Conservation (phyloP, 2,888 invertebrate genomes). For the Listrodromus nycthemerus region DNA sequence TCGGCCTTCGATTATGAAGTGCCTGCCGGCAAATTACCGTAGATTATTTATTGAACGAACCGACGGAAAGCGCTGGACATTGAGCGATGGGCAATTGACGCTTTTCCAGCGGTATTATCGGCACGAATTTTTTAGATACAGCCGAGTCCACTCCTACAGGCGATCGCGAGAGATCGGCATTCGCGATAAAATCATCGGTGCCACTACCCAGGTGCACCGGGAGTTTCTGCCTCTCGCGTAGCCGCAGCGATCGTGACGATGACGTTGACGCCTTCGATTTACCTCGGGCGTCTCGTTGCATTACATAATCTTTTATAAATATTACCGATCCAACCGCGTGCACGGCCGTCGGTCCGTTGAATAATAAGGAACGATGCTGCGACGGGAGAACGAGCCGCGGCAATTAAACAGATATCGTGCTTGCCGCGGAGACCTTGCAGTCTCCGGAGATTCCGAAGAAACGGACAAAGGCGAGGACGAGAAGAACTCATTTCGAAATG, state of each 20-base stretch:
- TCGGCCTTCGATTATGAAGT: neutral
- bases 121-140: neutral
- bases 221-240: constrained; percentile 10
- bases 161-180: constrained; percentile 40
- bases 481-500: neutral
- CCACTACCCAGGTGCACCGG: constrained; percentile 51
- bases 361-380: constrained; percentile 39
- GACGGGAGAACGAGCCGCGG: constrained; percentile 18
- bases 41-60: neutral
- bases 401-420: constrained; percentile 47
- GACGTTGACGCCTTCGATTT: constrained; percentile 51
- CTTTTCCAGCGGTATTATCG: neutral
- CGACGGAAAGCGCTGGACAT: neutral
- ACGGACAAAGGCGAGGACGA: constrained; percentile 9
- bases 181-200: constrained; percentile 52
- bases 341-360: constrained; percentile 19
- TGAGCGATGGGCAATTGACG: neutral
- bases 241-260: constrained; percentile 21
- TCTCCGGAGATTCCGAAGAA: neutral
- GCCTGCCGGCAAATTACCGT: neutral
- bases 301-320: constrained; percentile 23
- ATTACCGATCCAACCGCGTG: neutral
- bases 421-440: neutral
- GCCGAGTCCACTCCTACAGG: neutral
- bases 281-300: constrained; percentile 52